Conservation (phyloP, 2,113 vertebrate genomes). For the Abramis brama region DNA sequence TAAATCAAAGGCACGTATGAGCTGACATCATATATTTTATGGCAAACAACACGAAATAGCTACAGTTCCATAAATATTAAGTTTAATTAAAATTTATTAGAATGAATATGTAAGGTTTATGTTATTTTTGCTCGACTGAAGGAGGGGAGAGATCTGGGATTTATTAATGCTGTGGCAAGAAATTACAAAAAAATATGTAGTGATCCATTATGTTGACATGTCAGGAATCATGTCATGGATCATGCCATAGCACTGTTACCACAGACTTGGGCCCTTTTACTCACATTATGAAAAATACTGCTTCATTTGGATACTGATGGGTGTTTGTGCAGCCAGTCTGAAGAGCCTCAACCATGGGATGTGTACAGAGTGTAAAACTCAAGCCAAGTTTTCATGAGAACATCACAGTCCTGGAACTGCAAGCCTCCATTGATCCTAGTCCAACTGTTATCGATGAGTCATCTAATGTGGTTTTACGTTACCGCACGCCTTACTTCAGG, state of each 20-base stretch:
- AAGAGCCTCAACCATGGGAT: conserved; percentile 82
- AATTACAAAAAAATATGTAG: not conserved
- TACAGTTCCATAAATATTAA: not conserved
- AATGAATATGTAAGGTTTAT: conserved; percentile 8
- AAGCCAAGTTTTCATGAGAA: conserved; percentile 85
- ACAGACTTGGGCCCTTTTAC: conserved; percentile 1
- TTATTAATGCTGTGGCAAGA: not conserved
- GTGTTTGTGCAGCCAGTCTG: conserved; percentile 72
- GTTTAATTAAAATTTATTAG: not conserved
- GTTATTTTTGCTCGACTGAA: not conserved
- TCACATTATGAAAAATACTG: conserved; percentile 1
- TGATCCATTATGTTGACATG: not conserved
- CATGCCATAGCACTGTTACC: not conserved
- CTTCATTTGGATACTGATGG: conserved; percentile 63
- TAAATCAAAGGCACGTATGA: conserved; percentile 1
- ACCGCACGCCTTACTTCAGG: conserved; percentile 86
- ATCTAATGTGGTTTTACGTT: conserved; percentile 85
- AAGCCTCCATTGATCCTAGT: conserved; percentile 81
- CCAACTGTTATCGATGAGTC: conserved; percentile 88
- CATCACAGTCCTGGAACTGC: conserved; percentile 82
- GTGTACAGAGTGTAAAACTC: conserved; percentile 84
- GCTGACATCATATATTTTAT: conserved; percentile 17
- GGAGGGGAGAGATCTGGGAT: not conserved
- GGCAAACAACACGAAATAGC: not conserved
- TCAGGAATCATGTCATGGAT: not conserved